These are phyloP conservation scores for Mercenaria mercenaria DNA, from an alignment of 1,140 invertebrate genomes.

Conservation along the genomic window DNA sequence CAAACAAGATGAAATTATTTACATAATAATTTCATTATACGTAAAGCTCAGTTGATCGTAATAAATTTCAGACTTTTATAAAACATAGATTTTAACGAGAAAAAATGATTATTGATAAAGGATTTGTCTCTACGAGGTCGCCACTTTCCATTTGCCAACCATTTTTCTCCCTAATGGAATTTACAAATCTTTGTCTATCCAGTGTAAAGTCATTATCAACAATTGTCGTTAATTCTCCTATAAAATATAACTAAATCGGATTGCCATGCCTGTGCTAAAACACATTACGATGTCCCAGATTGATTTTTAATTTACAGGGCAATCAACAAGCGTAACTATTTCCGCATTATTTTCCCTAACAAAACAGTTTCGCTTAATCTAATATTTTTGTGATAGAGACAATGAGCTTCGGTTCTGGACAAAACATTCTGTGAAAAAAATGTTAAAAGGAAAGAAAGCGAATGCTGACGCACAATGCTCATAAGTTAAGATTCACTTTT, in stretches of 20 bases:
- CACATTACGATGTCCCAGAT: conserved; percentile 5
- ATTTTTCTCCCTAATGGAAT: conserved; percentile 3
- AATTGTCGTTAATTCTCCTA: conserved; percentile 35
- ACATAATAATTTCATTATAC: not conserved
- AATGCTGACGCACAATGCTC: too few species aligned
- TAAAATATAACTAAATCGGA: conserved; percentile 45
- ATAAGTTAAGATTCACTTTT: too few species aligned
- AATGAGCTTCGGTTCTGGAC: too few species aligned
- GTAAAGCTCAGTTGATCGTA: not conserved
- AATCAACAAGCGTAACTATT: conserved; percentile 19
- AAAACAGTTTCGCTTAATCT: conserved; percentile 15
- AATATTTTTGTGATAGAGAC: not conserved
- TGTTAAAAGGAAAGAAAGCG: too few species aligned
- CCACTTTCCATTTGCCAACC: not conserved
- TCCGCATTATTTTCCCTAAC: not conserved
- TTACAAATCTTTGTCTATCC: conserved; percentile 13
- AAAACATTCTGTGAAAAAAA: too few species aligned
- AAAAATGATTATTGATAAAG: not conserved
- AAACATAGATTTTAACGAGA: not conserved
- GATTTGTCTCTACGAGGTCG: not conserved
- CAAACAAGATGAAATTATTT: not conserved
- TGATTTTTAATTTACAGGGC: conserved; percentile 41
- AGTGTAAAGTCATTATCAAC: conserved; percentile 32
- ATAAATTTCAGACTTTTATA: not conserved
- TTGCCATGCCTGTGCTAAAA: conserved; percentile 23